Evolutionary conservation across 2,888 invertebrate genomes (phyloP).

Genomic region (Aethes cnicana): DNA sequence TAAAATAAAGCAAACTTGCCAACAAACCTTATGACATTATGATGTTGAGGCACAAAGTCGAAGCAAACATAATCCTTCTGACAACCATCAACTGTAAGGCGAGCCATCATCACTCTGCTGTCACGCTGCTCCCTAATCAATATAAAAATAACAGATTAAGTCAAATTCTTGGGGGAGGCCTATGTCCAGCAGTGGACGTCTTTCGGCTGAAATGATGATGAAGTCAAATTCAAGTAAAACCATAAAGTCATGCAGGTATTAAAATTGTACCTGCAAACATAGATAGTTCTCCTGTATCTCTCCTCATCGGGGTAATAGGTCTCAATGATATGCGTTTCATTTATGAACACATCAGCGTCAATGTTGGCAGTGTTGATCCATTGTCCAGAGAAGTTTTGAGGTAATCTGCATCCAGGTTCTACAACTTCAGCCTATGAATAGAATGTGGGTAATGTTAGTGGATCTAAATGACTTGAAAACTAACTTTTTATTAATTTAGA

Average conservation of each 20-base stretch:
- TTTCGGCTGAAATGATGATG: no score
- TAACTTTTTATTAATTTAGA: no score
- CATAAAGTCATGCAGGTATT: no score
- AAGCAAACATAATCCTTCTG: constrained; percentile 99
- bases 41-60: constrained; percentile 97
- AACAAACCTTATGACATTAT: constrained; percentile 90
- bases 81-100: constrained; percentile 96
- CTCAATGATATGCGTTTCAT: constrained; percentile 98
- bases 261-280: constrained; percentile 87
- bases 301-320: constrained; percentile 97
- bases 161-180: no score
- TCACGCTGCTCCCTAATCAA: constrained; percentile 91
- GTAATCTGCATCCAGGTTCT: constrained; percentile 94
- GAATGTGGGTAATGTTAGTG: no score
- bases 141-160: constrained; percentile 32
- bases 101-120: constrained; percentile 96
- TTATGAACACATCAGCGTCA: constrained; percentile 96
- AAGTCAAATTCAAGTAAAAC: no score
- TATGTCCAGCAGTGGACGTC: no score
- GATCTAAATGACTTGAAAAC: no score
- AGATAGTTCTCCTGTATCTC: constrained; percentile 93
- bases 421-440: constrained; percentile 89
- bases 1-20: neutral
- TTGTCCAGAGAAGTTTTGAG: constrained; percentile 95
- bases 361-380: constrained; percentile 99